Evolutionary conservation across 2,888 invertebrate species (phyloP), one percentile per base, ranked within the genome.

Genomic region (Heliconius ismenius): DNA sequence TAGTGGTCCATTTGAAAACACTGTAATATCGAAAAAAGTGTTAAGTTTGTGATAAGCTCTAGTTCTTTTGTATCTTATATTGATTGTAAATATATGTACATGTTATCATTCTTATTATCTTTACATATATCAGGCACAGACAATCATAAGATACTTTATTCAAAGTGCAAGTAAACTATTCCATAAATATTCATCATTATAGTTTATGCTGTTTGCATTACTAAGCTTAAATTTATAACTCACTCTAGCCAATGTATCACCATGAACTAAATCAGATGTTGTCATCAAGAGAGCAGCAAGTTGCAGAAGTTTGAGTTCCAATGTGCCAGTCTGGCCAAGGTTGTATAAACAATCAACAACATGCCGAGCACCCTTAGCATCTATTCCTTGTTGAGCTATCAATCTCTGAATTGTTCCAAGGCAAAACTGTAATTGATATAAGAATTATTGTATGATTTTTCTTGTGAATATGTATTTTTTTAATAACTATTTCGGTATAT

Each of bases 251-350:
- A 99, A 93, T 7, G 98, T 97, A 84, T 98, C 98, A 74, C 99
- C 99, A 88, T 98, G 98, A 58, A 99, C 99, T 74, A 99, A 95
- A 78, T 98, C 96, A 81, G 98, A 99, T n/a, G 99, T 98, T 67
- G 99, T 99, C 80, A 99, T 95, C 76, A 99, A 92, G 36, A 99
- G 92, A 0, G 99, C 98, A 21, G 99, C 98, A 0, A 99, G 99
- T 92, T 99, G 99, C 73, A 99, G 95, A 78, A 99, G 96, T 95
- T 99, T 98, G 26, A 99, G 96, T 95, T 99, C 99, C 90, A 99
- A 97, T 43, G 98, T 96, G 2, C 98, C 97, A n/a, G 96, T 95
- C 90, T 99, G 99, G 95, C 99, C 98, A 13, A 99, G 95, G 88
- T 97, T 96, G 97, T 98, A 99, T 76, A 99, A 92, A 49, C 98